phyloP scores from a whole-genome alignment of 2,888 invertebrate genomes.

The Incurvaria masculella region DNA sequence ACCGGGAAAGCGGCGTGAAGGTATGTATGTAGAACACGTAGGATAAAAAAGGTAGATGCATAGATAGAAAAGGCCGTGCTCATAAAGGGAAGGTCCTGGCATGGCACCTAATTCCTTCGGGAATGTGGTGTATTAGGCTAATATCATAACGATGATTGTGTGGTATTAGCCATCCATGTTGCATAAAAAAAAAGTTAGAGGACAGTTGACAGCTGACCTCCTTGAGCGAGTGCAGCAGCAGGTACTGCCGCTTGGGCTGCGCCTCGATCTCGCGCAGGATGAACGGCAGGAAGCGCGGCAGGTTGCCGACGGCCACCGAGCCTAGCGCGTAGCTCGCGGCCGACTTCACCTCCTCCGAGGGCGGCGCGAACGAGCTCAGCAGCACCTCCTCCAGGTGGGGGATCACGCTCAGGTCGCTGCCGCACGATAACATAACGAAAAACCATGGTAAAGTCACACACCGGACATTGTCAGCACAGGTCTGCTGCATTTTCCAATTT shows the following conservation, averaged over 20 bases:
- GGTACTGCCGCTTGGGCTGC: constrained; percentile 92
- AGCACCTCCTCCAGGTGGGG: constrained; percentile 73
- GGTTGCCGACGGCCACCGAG: constrained; percentile 93
- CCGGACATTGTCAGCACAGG: neutral
- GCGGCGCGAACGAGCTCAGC: constrained; percentile 83
- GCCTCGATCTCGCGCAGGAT: constrained; percentile 91
- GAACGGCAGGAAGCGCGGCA: constrained; percentile 90
- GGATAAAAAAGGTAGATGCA: too few relatives aligned
- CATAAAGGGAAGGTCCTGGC: too few relatives aligned
- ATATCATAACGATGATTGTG: too few relatives aligned
- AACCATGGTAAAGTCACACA: neutral
- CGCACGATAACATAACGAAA: constrained; percentile 13
- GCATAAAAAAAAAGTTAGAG: too few relatives aligned
- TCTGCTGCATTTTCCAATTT: too few relatives aligned
- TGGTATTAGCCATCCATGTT: too few relatives aligned
- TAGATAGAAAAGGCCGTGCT: too few relatives aligned
- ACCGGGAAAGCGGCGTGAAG: too few relatives aligned
- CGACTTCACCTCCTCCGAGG: constrained; percentile 95
- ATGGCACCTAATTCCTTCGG: too few relatives aligned
- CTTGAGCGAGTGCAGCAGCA: constrained; percentile 94
- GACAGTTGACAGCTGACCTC: too few relatives aligned
- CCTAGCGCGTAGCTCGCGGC: constrained; percentile 97
- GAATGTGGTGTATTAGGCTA: too few relatives aligned
- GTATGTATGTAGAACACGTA: too few relatives aligned
- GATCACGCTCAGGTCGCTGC: constrained; percentile 75